Evolutionary conservation across 2,113 vertebrate species (phyloP).

Genomic region (Ammodytes marinus): DNA sequence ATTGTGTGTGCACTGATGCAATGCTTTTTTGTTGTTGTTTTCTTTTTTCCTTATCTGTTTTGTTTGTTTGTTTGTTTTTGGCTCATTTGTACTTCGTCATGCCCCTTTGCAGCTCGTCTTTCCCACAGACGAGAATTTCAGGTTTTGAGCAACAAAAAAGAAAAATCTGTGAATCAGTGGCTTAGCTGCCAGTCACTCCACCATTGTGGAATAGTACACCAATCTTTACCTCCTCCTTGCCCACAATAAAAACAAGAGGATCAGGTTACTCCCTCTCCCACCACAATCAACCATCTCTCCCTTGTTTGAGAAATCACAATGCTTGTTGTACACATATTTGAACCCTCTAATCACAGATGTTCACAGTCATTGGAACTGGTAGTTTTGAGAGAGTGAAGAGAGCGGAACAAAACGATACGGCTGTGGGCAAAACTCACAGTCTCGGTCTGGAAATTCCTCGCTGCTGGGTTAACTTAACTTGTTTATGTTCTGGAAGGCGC

Average conservation of each 20-base stretch:
- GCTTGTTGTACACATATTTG: constrained; percentile 55
- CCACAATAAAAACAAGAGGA: constrained; percentile 46
- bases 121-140: constrained; percentile 58
- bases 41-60: background rate
- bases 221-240: constrained; percentile 57
- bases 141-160: constrained; percentile 28
- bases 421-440: constrained; percentile 40
- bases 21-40: background rate
- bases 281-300: constrained; percentile 60
- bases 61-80: background rate
- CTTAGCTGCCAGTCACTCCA: constrained; percentile 35
- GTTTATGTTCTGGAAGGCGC: constrained; percentile 66
- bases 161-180: constrained; percentile 28
- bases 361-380: constrained; percentile 63
- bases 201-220: constrained; percentile 61
- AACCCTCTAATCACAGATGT: constrained; percentile 75
- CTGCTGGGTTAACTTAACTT: constrained; percentile 36
- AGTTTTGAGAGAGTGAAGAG: constrained; percentile 65
- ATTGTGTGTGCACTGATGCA: background rate
- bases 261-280: constrained; percentile 71
- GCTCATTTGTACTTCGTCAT: background rate
- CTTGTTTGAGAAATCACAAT: constrained; percentile 62
- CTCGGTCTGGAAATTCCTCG: constrained; percentile 69
- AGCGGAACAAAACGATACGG: constrained; percentile 59
- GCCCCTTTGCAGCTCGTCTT: constrained; percentile 1